These are phyloP conservation scores for Charaxes varanes DNA, from an alignment of 1,140 invertebrate species.

Conservation along the genomic window DNA sequence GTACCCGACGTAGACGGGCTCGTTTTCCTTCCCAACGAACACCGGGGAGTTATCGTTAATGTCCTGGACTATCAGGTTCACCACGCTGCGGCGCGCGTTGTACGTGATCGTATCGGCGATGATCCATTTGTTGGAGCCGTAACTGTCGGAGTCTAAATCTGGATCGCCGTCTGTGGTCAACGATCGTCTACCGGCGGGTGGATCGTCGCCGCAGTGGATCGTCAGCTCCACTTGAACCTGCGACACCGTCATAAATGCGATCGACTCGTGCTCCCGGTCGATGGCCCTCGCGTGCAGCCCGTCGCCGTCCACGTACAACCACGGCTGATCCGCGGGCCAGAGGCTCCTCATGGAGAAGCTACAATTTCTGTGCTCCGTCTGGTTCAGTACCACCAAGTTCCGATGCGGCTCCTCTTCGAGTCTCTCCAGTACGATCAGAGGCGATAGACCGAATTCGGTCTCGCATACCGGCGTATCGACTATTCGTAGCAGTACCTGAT, in stretches of 20 bases:
- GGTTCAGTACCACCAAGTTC: conserved; percentile 44
- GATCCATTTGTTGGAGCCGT: conserved; percentile 56
- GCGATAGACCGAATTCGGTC: conserved; percentile 36
- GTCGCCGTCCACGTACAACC: conserved; percentile 50
- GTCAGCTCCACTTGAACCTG: conserved; percentile 63
- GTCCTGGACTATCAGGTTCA: conserved; percentile 69
- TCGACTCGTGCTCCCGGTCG: conserved; percentile 63
- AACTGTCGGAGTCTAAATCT: conserved; percentile 39
- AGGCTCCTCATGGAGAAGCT: conserved; percentile 37
- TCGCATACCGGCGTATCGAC: conserved; percentile 31
- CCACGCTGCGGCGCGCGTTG: conserved; percentile 47
- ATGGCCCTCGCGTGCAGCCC: conserved; percentile 46
- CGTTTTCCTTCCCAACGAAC: conserved; percentile 48
- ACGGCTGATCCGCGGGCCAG: conserved; percentile 49
- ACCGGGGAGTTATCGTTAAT: conserved; percentile 70
- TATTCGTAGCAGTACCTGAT: conserved; percentile 46
- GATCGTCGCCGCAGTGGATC: conserved; percentile 32
- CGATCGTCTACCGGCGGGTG: conserved; percentile 34
- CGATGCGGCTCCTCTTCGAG: conserved; percentile 52
- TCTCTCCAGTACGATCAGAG: conserved; percentile 52
- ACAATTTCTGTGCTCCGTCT: conserved; percentile 31
- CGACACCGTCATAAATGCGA: conserved; percentile 64
- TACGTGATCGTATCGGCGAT: conserved; percentile 49
- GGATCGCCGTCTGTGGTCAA: conserved; percentile 13
- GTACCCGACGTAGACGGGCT: conserved; percentile 66